Conservation (phyloP, 2,888 invertebrate species). For the Ellobium chinense region DNA sequence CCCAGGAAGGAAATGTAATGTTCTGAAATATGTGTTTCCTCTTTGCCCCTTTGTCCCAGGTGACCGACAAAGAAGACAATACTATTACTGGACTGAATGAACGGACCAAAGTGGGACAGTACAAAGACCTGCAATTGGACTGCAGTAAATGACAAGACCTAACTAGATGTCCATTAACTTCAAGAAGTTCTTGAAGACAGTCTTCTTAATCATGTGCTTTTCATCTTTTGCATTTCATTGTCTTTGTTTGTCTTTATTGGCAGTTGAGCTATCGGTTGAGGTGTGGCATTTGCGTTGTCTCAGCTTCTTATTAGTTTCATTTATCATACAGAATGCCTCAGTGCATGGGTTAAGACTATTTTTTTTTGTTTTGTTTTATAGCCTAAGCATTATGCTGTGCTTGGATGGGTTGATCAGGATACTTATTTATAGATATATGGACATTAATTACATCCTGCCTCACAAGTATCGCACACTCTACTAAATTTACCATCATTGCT, state of each 20-base stretch:
- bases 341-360: too few relatives aligned
- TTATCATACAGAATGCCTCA: too few relatives aligned
- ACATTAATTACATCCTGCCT: too few relatives aligned
- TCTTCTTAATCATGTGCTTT: slow-evolving; percentile 9
- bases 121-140: slow-evolving; percentile 38
- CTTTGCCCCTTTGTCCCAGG: slow-evolving; percentile 3
- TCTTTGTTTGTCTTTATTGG: background rate
- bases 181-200: slow-evolving; percentile 23
- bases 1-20: background rate
- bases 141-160: slow-evolving; percentile 21
- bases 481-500: too few relatives aligned
- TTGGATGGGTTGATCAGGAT: too few relatives aligned
- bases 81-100: slow-evolving; percentile 22
- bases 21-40: background rate
- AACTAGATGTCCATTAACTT: slow-evolving; percentile 19
- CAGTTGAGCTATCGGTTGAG: background rate
- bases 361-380: too few relatives aligned
- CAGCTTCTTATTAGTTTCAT: background rate
- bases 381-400: too few relatives aligned
- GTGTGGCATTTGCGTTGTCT: background rate
- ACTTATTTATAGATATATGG: too few relatives aligned
- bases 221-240: background rate
- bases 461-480: too few relatives aligned
- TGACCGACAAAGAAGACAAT: slow-evolving; percentile 29
- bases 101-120: slow-evolving; percentile 28